Conservation (phyloP, 2,797 vertebrate genomes). For the Cetoscarus ocellatus region DNA sequence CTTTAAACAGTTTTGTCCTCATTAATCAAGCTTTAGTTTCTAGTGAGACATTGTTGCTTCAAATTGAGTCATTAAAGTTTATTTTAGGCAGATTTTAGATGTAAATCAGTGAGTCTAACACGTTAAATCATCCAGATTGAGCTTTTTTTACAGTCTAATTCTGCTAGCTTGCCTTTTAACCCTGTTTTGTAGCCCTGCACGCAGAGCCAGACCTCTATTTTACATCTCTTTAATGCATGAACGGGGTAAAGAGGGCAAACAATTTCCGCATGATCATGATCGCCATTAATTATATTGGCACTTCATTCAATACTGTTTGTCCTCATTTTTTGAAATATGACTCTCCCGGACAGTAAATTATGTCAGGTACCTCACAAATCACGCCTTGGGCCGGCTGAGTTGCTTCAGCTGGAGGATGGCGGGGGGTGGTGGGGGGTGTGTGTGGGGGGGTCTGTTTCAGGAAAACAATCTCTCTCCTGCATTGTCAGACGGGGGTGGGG, state of each 20-base stretch:
- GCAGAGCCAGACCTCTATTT: slow-evolving; percentile 30
- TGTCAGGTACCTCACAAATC: slow-evolving; percentile 78
- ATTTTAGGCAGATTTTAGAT: background rate
- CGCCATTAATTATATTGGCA: slow-evolving; percentile 74
- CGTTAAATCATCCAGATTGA: background rate
- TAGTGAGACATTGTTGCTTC: too few relatives aligned
- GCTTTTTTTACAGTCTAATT: background rate
- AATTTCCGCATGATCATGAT: slow-evolving; percentile 63
- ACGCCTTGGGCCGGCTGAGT: slow-evolving; percentile 56
- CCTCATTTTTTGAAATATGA: slow-evolving; percentile 76
- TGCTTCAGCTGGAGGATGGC: slow-evolving; percentile 59
- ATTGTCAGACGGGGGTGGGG: slow-evolving; percentile 56
- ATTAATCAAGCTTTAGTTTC: too few relatives aligned
- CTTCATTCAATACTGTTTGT: slow-evolving; percentile 73
- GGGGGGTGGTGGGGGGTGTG: slow-evolving; percentile 9
- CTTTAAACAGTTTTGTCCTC: too few relatives aligned
- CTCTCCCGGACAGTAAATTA: slow-evolving; percentile 65
- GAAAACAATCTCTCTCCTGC: slow-evolving; percentile 71
- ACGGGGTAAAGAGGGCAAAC: slow-evolving; percentile 49
- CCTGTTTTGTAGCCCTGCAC: slow-evolving; percentile 15
- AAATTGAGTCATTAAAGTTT: background rate
- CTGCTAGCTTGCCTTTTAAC: background rate
- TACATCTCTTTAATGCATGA: slow-evolving; percentile 49
- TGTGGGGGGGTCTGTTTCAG: slow-evolving; percentile 60
- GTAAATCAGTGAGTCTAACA: background rate